These are phyloP conservation scores for Decapterus maruadsi DNA, from an alignment of 2,797 vertebrate species.

Conservation along the genomic window DNA sequence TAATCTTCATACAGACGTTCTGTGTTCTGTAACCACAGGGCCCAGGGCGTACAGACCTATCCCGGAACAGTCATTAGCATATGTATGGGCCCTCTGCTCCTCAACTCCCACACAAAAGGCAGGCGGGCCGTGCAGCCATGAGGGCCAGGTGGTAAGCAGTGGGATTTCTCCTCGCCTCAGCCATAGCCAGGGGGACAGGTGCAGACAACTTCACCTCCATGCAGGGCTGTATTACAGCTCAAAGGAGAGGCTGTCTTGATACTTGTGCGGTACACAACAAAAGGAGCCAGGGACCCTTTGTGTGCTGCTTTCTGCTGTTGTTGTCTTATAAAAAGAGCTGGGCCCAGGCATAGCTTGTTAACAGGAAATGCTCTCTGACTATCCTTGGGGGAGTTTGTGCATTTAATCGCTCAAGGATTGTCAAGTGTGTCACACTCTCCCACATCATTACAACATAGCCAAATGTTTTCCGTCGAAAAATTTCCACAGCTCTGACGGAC, in stretches of 20 bases:
- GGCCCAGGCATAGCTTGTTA: constrained; percentile 65
- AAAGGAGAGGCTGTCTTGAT: constrained; percentile 71
- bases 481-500: constrained; percentile 34
- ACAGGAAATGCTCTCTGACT: constrained; percentile 76
- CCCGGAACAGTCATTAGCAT: constrained; percentile 84
- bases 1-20: constrained; percentile 82
- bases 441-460: constrained; percentile 36
- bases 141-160: constrained; percentile 87
- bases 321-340: constrained; percentile 62
- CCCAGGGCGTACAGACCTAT: constrained; percentile 70
- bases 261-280: constrained; percentile 70
- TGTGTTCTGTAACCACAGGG: constrained; percentile 76
- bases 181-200: constrained; percentile 79
- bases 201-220: constrained; percentile 84
- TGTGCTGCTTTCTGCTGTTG: constrained; percentile 67
- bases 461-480: constrained; percentile 50
- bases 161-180: constrained; percentile 77
- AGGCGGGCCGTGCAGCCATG: constrained; percentile 73
- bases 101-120: constrained; percentile 83
- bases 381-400: constrained; percentile 60
- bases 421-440: constrained; percentile 47
- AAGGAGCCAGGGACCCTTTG: constrained; percentile 74
- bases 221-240: constrained; percentile 73
- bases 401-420: constrained; percentile 54
- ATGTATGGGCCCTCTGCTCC: constrained; percentile 86